Evolutionary conservation across 1,140 invertebrate species (phyloP).

Genomic region (Drosophila trapezifrons): DNA sequence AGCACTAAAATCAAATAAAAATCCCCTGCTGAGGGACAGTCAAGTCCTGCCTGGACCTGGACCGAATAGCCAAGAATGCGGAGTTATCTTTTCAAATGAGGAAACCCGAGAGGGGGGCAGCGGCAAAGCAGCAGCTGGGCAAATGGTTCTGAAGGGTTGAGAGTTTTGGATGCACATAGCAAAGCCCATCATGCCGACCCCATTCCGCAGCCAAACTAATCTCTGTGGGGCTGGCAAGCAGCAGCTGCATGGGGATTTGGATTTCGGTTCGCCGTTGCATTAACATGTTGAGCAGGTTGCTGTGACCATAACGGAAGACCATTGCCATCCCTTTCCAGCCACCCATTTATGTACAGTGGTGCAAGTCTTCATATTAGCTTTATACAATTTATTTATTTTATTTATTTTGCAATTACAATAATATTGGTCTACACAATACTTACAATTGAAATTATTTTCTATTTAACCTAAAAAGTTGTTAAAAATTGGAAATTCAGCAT

Average conservation of each 20-base stretch:
- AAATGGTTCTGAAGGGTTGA: slow-evolving; percentile 21
- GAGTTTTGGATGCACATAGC: slow-evolving; percentile 56
- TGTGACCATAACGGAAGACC: slow-evolving; percentile 48
- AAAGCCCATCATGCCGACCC: slow-evolving; percentile 12
- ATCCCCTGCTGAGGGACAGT: slow-evolving; percentile 16
- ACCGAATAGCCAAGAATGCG: slow-evolving; percentile 59
- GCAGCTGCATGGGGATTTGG: slow-evolving; percentile 47
- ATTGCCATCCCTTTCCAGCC: not conserved
- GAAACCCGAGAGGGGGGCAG: slow-evolving; percentile 8
- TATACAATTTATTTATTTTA: too few species aligned
- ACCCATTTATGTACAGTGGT: slow-evolving; percentile 21
- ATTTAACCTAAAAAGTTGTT: too few species aligned
- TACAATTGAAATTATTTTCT: too few species aligned
- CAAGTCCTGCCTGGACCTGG: not conserved
- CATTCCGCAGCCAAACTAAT: slow-evolving; percentile 9
- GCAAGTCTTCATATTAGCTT: too few species aligned
- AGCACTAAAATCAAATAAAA: slow-evolving; percentile 76
- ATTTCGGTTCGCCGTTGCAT: slow-evolving; percentile 64
- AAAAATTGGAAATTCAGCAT: too few species aligned
- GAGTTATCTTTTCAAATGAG: slow-evolving; percentile 64
- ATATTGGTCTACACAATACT: too few species aligned
- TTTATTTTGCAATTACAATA: not conserved
- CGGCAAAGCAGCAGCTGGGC: slow-evolving; percentile 27
- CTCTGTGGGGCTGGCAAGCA: slow-evolving; percentile 29
- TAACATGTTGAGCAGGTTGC: slow-evolving; percentile 78